phyloP scores from a whole-genome alignment of 2,797 vertebrate genomes.

The Ficedula albicollis region DNA sequence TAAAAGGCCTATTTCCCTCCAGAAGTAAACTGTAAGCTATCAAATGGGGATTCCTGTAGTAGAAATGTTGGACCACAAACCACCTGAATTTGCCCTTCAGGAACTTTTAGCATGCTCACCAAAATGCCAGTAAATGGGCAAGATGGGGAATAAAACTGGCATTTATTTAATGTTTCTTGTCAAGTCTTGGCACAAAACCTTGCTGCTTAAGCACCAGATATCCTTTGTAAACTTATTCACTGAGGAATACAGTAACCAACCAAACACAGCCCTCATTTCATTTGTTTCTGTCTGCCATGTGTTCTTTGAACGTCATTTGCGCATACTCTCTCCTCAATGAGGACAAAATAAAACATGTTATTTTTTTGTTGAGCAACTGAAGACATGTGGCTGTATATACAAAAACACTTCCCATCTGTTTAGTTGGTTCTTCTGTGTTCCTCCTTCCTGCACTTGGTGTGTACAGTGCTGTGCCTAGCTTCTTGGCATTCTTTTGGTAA shows the following conservation, averaged over 20 bases:
- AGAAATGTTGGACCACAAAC: conserved; percentile 27
- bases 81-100: conserved; percentile 65
- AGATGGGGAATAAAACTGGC: conserved; percentile 60
- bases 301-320: conserved; percentile 75
- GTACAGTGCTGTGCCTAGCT: conserved; percentile 83
- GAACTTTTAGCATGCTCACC: conserved; percentile 57
- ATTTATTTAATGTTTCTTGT: conserved; percentile 67
- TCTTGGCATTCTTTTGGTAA: conserved; percentile 84
- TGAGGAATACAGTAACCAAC: conserved; percentile 50
- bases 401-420: conserved; percentile 47
- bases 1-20: conserved; percentile 27
- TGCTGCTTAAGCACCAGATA: conserved; percentile 59
- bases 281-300: conserved; percentile 63
- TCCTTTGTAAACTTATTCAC: conserved; percentile 45
- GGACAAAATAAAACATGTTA: conserved; percentile 85
- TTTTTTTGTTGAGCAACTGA: conserved; percentile 80
- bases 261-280: conserved; percentile 21
- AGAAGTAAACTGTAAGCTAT: conserved; percentile 24
- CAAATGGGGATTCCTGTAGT: conserved; percentile 35
- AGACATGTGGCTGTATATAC: conserved; percentile 71
- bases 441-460: conserved; percentile 79
- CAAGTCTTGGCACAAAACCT: conserved; percentile 63
- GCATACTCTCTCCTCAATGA: conserved; percentile 95
- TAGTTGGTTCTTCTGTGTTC: conserved; percentile 46
- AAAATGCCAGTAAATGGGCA: conserved; percentile 66